Base-by-base conservation (phyloP, 2,797 vertebrate species). In the Sebastolobus alascanus region DNA sequence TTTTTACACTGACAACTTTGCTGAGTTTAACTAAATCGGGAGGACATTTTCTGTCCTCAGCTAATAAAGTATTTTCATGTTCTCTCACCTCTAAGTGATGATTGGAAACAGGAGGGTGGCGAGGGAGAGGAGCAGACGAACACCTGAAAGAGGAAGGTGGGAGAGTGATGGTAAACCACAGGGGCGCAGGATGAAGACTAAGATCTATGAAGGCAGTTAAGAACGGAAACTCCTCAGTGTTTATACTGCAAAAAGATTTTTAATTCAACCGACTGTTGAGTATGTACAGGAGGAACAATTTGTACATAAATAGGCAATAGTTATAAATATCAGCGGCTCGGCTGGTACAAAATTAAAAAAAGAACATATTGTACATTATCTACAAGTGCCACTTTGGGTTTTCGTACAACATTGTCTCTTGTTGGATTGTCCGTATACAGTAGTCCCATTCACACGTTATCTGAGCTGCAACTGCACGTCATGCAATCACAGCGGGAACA, bases 281-380 rank as follows among this genome's bases (percentile, higher is more conserved):
- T 93, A 91, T 96, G 88, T 96, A 94, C 92, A 97, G 91, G 93
- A 68, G 92, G 92, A 89, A 93, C 73, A 79, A 88, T 94, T 93
- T 96, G 85, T 97, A 97, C 96, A 97, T 92, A 96, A 96, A 96
- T 88, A 96, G 85, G 93, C 94, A 96, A 85, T 67, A 90, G 96
- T 97, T 97, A 95, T 96, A 97, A 97, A 96, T 94, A 94, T 92
- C 93, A 91, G 90, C 89, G n/a, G 89, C 85, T 82, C 88, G 91
- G 90, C 93, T 95, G 92, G 95, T 97, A 96, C 88, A 97, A 98
- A 98, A 97, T 92, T 93, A 91, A 95, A 96, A 96, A 95, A 96
- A 92, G 81, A 95, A 94, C 76, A 93, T 94, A 95, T 91, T 75
- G 80, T 97, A 98, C 96, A 98, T 68, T 96, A 97, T 97, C 91